These are phyloP conservation scores for Paralvinella palmiformis DNA, from an alignment of 1,140 invertebrate species.

Conservation along the genomic window DNA sequence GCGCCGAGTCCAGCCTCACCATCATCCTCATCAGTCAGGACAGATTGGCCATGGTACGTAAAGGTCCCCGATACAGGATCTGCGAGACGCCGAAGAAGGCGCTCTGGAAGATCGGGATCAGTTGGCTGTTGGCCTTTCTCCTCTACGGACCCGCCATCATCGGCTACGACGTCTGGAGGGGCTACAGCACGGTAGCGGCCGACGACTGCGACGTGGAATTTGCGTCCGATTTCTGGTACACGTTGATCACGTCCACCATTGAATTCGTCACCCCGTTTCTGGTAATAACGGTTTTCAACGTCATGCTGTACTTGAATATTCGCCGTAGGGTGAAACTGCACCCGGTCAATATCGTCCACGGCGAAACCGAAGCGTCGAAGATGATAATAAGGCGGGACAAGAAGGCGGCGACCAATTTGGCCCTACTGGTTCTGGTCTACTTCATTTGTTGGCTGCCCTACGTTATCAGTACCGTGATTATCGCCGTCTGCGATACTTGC, in stretches of 20 bases:
- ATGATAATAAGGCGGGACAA: slow-evolving; percentile 12
- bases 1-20: slow-evolving; percentile 23
- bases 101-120: slow-evolving; percentile 17
- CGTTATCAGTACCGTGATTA: slow-evolving; percentile 3
- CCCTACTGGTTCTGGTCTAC: not conserved
- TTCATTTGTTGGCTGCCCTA: slow-evolving; percentile 20
- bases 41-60: slow-evolving; percentile 24
- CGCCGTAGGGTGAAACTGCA: slow-evolving; percentile 2
- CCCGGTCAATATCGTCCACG: not conserved
- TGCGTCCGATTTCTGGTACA: slow-evolving; percentile 23
- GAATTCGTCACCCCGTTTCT: slow-evolving; percentile 30
- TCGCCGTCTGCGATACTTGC: not conserved
- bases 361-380: not conserved
- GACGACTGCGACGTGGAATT: slow-evolving; percentile 33
- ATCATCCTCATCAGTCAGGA: slow-evolving; percentile 31
- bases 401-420: slow-evolving; percentile 15
- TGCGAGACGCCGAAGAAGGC: slow-evolving; percentile 22
- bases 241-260: slow-evolving; percentile 22
- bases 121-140: slow-evolving; percentile 26
- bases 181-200: slow-evolving; percentile 14
- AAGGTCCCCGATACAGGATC: slow-evolving; percentile 22
- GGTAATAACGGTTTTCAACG: slow-evolving; percentile 22
- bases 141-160: slow-evolving; percentile 33
- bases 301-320: slow-evolving; percentile 26
- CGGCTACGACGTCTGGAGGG: slow-evolving; percentile 30